Evolutionary conservation across 53 echinoderm and acorn worm genomes (phyloP).

Genomic region (Holothuria leucospilota): DNA sequence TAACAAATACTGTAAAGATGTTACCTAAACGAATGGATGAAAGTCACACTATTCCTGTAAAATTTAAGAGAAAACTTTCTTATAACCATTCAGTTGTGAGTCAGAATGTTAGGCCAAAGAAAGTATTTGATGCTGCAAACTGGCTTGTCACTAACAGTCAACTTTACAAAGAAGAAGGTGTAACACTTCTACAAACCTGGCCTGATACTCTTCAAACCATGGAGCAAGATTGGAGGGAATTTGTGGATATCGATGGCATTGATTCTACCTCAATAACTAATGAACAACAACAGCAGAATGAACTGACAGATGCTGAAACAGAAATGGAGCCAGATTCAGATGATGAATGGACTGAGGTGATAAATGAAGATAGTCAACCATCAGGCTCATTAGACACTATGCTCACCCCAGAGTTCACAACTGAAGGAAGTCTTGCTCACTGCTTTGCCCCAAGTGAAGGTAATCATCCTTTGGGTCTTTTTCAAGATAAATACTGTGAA

Average conservation of each 20-base stretch:
- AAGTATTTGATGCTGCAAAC: constrained; percentile 63
- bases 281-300: background rate
- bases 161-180: constrained; percentile 48
- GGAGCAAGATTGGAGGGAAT: constrained; percentile 27
- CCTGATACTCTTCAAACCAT: background rate
- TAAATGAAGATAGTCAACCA: constrained; percentile 12
- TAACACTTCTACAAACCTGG: background rate
- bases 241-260: background rate
- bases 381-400: constrained; percentile 56
- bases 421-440: constrained; percentile 18
- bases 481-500: constrained; percentile 60
- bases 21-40: constrained; percentile 41
- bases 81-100: constrained; percentile 41
- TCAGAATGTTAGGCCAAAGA: constrained; percentile 57
- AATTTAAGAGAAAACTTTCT: constrained; percentile 60
- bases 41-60: constrained; percentile 46
- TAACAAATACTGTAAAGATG: constrained; percentile 18
- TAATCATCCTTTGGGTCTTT: constrained; percentile 50
- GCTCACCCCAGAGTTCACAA: constrained; percentile 25
- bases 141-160: constrained; percentile 38
- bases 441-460: constrained; percentile 60
- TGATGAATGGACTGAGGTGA: constrained; percentile 57
- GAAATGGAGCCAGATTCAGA: constrained; percentile 42
- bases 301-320: background rate
- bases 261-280: background rate